A percentile compares a stretch with the other conserved stretches of the same genome.
Evolutionary conservation across 2,888 invertebrate genomes (phyloP).

Genomic region (Drosophila stalkeri): DNA sequence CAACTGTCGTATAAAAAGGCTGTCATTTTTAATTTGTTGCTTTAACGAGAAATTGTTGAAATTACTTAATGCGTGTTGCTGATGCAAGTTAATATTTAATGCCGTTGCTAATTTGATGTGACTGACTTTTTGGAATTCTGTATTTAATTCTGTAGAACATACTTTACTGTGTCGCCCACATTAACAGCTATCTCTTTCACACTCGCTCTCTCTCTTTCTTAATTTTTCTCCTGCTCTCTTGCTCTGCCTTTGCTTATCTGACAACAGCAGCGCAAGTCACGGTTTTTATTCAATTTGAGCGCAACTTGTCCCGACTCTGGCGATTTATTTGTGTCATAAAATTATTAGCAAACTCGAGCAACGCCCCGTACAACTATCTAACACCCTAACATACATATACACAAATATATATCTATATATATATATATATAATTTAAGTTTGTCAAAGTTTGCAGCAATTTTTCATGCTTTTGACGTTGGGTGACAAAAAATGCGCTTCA

Average conservation of each 20-base stretch:
- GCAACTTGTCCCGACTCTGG: slow-evolving; percentile 36
- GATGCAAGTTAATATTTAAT: slow-evolving; percentile 54
- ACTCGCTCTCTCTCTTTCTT: background rate
- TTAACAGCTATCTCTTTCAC: background rate
- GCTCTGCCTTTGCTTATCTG: slow-evolving; percentile 6
- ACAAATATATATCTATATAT: background rate
- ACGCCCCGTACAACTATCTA: slow-evolving; percentile 55
- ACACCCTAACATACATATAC: slow-evolving; percentile 16
- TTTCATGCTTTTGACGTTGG: slow-evolving; percentile 68
- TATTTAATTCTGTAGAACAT: slow-evolving; percentile 19
- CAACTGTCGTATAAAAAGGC: slow-evolving; percentile 44
- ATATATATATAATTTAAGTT: slow-evolving; percentile 44
- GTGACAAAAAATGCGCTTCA: slow-evolving; percentile 54
- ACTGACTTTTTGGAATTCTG: slow-evolving; percentile 15
- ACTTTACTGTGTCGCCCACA: slow-evolving; percentile 1
- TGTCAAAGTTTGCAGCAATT: slow-evolving; percentile 77
- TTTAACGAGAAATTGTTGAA: slow-evolving; percentile 51
- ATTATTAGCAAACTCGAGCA: slow-evolving; percentile 57
- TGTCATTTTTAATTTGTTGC: slow-evolving; percentile 62
- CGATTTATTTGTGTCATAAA: slow-evolving; percentile 72
- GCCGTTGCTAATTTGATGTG: slow-evolving; percentile 44
- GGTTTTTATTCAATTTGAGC: slow-evolving; percentile 58
- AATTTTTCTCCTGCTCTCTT: background rate
- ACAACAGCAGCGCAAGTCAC: slow-evolving; percentile 29
- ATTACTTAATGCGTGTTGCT: slow-evolving; percentile 41